Evolutionary conservation across 2,797 vertebrate species (phyloP).

Genomic region (Clarias fuscus): DNA sequence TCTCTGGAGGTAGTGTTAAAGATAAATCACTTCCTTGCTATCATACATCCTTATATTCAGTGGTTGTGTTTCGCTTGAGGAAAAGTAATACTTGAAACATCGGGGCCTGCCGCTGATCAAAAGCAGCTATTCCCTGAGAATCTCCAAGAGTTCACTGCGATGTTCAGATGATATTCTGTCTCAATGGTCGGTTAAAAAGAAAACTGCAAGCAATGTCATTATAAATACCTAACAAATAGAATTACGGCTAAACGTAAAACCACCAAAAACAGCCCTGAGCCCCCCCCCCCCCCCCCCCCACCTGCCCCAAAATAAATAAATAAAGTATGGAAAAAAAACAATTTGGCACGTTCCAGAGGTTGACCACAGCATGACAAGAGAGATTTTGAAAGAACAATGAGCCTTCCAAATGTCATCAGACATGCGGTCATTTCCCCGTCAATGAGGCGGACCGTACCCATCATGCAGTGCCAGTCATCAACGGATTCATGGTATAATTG

Average conservation of each 20-base stretch:
- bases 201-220: not conserved
- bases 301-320: not conserved
- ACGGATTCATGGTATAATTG: not conserved
- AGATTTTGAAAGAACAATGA: conserved; percentile 18
- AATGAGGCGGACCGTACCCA: conserved; percentile 40
- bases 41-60: not conserved
- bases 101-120: not conserved
- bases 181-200: not conserved
- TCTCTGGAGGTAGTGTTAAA: not conserved
- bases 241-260: not conserved
- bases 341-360: not conserved
- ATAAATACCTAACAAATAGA: not conserved
- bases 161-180: not conserved
- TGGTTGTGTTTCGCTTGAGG: not conserved
- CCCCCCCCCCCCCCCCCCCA: fast-evolving
- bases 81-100: not conserved
- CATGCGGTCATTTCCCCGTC: conserved; percentile 37
- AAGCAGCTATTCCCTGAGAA: not conserved
- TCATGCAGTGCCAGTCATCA: conserved; percentile 16
- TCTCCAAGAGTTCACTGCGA: not conserved
- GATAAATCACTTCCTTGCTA: not conserved
- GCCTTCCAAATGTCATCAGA: conserved; percentile 32
- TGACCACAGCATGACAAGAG: not conserved
- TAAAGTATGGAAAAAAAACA: conserved; percentile 1
- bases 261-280: too few species aligned